Percentiles rank a stretch among this genome's conserved stretches.
Conservation (phyloP, 2,888 invertebrate species). For the Drosophila monieri region DNA sequence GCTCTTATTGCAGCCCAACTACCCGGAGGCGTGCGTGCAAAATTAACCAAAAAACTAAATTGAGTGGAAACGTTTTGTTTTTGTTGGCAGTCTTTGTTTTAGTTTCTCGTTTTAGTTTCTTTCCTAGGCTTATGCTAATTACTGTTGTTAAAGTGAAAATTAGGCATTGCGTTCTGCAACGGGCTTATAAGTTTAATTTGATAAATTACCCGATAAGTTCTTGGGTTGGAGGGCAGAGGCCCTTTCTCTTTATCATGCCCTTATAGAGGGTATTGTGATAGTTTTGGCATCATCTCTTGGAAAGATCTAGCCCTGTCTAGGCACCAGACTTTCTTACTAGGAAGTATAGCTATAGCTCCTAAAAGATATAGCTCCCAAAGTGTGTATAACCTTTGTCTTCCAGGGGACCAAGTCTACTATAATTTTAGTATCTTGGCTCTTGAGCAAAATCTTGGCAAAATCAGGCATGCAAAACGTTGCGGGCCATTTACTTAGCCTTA, state of each 20-base stretch:
- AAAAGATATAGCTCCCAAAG: too few relatives aligned
- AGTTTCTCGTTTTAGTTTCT: constrained; percentile 2
- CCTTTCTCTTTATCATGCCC: not conserved
- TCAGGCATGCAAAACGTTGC: constrained; percentile 13
- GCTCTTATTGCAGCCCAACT: constrained; percentile 51
- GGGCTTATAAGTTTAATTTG: constrained; percentile 3
- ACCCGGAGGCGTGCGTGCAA: constrained; percentile 44
- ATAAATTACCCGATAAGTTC: constrained; percentile 13
- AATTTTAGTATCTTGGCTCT: not conserved
- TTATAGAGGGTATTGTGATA: not conserved
- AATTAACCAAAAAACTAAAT: constrained; percentile 60
- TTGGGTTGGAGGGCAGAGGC: not conserved
- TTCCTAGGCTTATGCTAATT: constrained; percentile 48
- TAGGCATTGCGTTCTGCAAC: constrained; percentile 12
- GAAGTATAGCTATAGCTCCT: too few relatives aligned
- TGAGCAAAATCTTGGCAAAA: not conserved
- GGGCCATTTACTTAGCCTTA: constrained; percentile 18
- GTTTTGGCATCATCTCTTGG: too few relatives aligned
- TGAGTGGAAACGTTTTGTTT: constrained; percentile 56
- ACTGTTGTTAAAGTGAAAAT: constrained; percentile 46
- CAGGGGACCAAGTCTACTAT: too few relatives aligned
- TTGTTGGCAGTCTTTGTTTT: constrained; percentile 3
- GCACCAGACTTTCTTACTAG: not conserved
- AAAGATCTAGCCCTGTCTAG: too few relatives aligned
- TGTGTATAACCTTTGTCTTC: too few relatives aligned